Evolutionary conservation across 2,888 invertebrate genomes (phyloP), one percentile per base, ranked within the genome.

Genomic region (Synanthedon tipuliformis): DNA sequence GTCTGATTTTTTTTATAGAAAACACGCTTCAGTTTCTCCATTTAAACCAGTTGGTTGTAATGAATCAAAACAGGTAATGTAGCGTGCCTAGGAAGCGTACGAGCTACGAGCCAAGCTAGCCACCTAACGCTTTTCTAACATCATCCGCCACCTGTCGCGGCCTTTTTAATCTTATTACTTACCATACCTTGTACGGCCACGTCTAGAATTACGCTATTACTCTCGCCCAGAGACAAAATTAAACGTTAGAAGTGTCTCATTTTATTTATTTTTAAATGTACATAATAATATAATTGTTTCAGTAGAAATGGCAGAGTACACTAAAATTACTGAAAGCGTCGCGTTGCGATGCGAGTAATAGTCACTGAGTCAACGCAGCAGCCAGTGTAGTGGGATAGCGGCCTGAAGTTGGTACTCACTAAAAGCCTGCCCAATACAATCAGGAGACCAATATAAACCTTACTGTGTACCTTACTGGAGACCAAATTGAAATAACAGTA

Each of bases 151-250:
- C 81, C 84, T 82, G 84, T 73, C 75, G 72, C 72, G 71, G 72
- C 67, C 73, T 81, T 82, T 86, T 84, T 83, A 83, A 84, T 85
- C 84, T 80, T 77, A 75, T 86, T 82, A 81, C 80, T 76, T 76
- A 75, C 80, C 76, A 75, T 77, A 70, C 83, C 84, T 75, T 85
- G 65, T 59, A 75, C 68, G 78, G 67, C 74, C 73, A 68, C 78
- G 78, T 78, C 77, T 83, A 77, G 80, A 75, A 81, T 84, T 85
- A 85, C 85, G 68, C 75, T 69, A 80, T 80, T 80, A 79, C 71
- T 73, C 67, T 41, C 12, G 52, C 56, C 50, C 41, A 54, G 52
- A 56, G 49, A 45, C n/a, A 23, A 51, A 48, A 15, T 2, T 40
- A 57, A 53, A 27, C 55, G 58, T 62, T 60, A 83, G 83, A 75